Percentiles rank a stretch among this genome's conserved stretches.
Conservation (phyloP, 2,113 vertebrate species). For the Anarhynchus alexandrinus region DNA sequence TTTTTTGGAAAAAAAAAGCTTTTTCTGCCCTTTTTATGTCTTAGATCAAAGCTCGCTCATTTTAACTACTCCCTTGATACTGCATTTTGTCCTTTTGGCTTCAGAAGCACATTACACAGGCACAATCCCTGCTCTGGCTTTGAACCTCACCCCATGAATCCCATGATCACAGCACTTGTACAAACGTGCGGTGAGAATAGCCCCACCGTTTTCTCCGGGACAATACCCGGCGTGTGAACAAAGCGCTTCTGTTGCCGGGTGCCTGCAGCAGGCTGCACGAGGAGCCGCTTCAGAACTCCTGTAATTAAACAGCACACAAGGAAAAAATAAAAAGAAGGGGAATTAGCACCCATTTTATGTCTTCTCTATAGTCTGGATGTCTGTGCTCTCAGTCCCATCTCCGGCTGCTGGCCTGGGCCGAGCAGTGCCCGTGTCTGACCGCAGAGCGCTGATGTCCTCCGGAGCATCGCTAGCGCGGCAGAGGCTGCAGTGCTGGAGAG, state of each 20-base stretch:
- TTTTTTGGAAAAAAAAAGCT: rapidly evolving
- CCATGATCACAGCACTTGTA: neutral
- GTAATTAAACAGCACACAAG: rapidly evolving
- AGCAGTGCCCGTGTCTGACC: neutral
- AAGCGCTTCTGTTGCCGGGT: neutral
- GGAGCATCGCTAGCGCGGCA: neutral
- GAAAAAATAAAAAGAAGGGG: neutral
- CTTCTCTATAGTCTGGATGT: neutral
- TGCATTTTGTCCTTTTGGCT: neutral
- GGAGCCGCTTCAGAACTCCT: neutral
- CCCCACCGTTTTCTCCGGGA: neutral
- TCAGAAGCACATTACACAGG: neutral
- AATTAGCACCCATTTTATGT: neutral
- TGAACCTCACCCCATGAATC: neutral
- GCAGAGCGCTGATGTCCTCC: neutral
- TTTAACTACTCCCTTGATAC: neutral
- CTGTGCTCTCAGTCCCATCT: neutral
- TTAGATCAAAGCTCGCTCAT: neutral
- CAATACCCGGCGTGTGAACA: rapidly evolving
- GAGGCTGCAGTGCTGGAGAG: neutral
- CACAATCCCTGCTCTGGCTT: neutral
- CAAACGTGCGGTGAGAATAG: neutral
- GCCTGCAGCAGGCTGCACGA: neutral
- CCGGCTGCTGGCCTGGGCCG: neutral
- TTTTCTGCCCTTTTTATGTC: neutral